Conservation (phyloP, 2,888 invertebrate genomes). For the Lithophane ornitopus region DNA sequence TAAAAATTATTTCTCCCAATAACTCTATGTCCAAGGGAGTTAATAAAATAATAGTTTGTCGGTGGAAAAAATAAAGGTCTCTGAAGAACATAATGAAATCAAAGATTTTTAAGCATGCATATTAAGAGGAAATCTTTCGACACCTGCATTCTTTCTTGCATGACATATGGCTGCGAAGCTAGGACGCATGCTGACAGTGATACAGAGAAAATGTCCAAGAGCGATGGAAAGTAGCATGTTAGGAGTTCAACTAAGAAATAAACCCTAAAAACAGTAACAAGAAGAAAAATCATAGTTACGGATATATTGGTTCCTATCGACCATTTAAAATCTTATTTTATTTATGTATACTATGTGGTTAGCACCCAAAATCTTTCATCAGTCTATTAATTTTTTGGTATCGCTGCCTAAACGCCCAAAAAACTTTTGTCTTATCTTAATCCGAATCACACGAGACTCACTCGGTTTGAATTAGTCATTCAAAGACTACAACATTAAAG, state of each 20-base stretch:
- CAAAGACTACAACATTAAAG: slow-evolving; percentile 39
- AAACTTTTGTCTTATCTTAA: slow-evolving; percentile 24
- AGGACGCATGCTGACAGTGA: background rate
- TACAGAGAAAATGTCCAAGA: background rate
- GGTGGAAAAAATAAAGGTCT: background rate
- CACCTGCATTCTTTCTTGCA: background rate
- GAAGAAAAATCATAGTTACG: background rate
- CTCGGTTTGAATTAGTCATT: slow-evolving; percentile 43
- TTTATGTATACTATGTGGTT: background rate
- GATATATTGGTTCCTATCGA: background rate
- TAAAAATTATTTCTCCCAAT: background rate
- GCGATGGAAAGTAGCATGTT: background rate
- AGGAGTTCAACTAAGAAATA: background rate
- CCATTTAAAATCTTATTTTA: background rate
- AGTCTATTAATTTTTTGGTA: slow-evolving; percentile 3
- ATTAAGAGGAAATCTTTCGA: background rate
- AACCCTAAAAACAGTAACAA: background rate
- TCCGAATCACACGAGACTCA: slow-evolving; percentile 28
- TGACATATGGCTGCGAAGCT: background rate
- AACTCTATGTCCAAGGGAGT: too few species aligned
- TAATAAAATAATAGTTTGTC: background rate
- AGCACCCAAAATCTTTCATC: slow-evolving; percentile 31
- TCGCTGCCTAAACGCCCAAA: background rate
- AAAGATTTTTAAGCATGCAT: background rate
- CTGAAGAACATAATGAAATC: background rate